Evolutionary conservation across 2,113 vertebrate genomes (phyloP), one percentile per base, ranked within the genome.

Genomic region (Sigmodon hispidus): DNA sequence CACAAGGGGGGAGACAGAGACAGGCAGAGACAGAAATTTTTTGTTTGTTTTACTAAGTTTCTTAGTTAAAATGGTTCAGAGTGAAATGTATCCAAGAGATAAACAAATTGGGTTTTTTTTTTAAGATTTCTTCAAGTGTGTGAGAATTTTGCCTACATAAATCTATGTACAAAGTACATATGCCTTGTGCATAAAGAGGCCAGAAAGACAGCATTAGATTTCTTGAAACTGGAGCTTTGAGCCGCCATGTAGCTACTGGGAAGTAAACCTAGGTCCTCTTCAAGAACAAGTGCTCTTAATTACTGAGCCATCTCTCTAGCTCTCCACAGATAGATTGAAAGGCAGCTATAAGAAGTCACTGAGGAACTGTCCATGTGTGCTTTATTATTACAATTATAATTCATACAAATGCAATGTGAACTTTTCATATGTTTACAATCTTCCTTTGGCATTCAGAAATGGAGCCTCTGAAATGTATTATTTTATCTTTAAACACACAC

Each of bases 381-480:
- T 90, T 31, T 36, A n/a, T 96, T 87, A 73, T 92, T 89, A 63
- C n/a, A 93, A 52, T 67, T 84, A 31, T 19, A 72, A 96, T 48
- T 90, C 92, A 92, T 65, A 85, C 65, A 63, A 90, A 67, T 29
- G 36, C 91, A 85, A 94, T 65, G 87, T 91, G 43, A 80, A 90
- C 80, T 88, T 67, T 87, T 87, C n/a, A 72, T 89, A 40, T 50
- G 57, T 65, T 90, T 59, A 57, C 12, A 65, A 26, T 65, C 55
- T 90, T 76, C 52, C 21, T 73, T 93, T 95, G 70, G 45, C 81
- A 76, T 29, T 87, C 77, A 48, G 55, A 89, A 95, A 90, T 59
- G 43, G 77, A 93, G 50, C 77, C 48, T 81, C 75, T 59, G 73
- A 50, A n/a, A 61, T 87, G 86, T 43, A 26, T 80, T 79, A 63